A percentile compares a stretch with the other conserved stretches of the same genome.
Conservation (phyloP, 2,888 invertebrate genomes). For the Eristalis arbustorum region DNA sequence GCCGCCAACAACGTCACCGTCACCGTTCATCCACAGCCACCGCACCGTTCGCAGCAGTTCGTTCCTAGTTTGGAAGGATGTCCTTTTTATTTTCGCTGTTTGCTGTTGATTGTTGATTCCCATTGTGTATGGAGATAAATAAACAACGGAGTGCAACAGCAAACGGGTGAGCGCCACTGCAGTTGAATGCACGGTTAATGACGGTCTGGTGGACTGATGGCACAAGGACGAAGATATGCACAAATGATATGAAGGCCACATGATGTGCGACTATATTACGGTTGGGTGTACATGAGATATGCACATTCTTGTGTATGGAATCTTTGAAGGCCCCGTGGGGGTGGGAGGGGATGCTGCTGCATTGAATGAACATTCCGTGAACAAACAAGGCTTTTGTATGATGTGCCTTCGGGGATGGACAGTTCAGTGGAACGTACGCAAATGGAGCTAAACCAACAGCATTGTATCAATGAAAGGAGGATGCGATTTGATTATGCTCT, state of each 20-base stretch:
- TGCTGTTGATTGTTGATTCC: conserved; percentile 27
- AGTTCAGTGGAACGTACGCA: not conserved
- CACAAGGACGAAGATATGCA: conserved; percentile 3
- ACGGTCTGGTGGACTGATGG: not conserved
- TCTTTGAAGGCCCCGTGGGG: not conserved
- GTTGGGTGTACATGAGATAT: conserved; percentile 42
- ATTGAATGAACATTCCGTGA: not conserved
- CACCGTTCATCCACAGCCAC: not conserved
- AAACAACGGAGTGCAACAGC: conserved; percentile 24
- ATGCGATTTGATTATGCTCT: not conserved
- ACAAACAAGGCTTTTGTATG: conserved; percentile 17
- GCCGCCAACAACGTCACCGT: not conserved
- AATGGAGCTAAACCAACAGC: not conserved
- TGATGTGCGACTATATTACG: conserved; percentile 23
- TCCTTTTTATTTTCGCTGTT: conserved; percentile 11
- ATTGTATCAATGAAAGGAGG: not conserved
- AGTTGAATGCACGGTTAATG: conserved; percentile 13
- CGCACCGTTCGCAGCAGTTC: not conserved
- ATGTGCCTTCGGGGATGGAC: conserved; percentile 15
- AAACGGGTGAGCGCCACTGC: conserved; percentile 5
- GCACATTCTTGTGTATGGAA: conserved; percentile 14
- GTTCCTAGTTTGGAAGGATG: conserved; percentile 5
- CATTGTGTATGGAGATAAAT: conserved; percentile 33
- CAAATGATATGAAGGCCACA: conserved; percentile 46
- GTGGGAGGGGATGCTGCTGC: not conserved